Base-by-base conservation (phyloP, 2,888 invertebrate genomes). In the Resseliella maxima region DNA sequence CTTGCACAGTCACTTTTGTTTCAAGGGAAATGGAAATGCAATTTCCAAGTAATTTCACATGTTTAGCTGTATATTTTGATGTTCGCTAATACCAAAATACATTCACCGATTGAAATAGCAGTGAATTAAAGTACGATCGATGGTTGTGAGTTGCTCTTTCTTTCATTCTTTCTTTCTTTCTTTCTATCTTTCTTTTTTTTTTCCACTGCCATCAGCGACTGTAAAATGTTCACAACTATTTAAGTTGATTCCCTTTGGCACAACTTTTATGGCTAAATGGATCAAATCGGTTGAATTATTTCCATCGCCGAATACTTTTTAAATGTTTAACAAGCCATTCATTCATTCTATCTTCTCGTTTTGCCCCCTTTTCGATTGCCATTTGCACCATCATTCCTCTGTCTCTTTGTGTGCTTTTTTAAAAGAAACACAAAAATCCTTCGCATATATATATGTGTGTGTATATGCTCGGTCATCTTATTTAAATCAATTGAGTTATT, bases 31-130 rank as follows among this genome's bases (percentile, higher is more conserved):
- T 72, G 72, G 72, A 72, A 35, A 72, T 72, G 72, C 72, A 72
- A 72, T 72, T 72, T 72, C 72, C 72, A 72, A 72, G 35, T 72
- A 72, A 72, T 72, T 72, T 72, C 35, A 72, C 72, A 72, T 72
- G 72, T 72, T 72, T 12, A 72, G 72, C 72, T 15, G 27, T 59
- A 59, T 59, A 59, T 59, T 59, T 59, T n/a, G 59, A 59, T 59
- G 24, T 12, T 24, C 46, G 46, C 46, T 50, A 50, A 50, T 50
- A 18, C 46, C 46, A 50, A 50, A 59, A 59, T 24, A 59, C 24
- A 24, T 18, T 24, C 5, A 59, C 59, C n/a, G 10, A 24, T 59
- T 72, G 72, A 31, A 72, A 31, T 72, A 10, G 31, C n/a, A 72
- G 31, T 35, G 72, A 72, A 72, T 72, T n/a, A 24, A 59, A 59